Evolutionary conservation across 1,140 invertebrate genomes (phyloP).

Genomic region (Apis laboriosa): DNA sequence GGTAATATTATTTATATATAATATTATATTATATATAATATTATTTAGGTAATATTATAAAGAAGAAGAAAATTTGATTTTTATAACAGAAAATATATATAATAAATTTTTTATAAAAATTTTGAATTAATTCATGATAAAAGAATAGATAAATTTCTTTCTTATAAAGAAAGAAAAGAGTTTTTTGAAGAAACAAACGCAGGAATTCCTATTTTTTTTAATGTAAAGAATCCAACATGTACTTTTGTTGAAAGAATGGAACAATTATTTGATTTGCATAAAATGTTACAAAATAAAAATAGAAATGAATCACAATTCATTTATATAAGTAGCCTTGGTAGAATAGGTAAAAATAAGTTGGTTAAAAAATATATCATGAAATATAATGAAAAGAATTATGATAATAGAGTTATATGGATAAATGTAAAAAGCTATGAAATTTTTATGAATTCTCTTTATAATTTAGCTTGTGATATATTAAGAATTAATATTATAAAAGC

Average conservation of each 20-base stretch:
- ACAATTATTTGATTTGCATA: not conserved
- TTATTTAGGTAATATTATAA: not conserved
- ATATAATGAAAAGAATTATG: not conserved
- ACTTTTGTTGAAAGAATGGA: not conserved
- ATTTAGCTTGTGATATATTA: not conserved
- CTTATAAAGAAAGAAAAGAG: not conserved
- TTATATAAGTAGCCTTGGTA: not conserved
- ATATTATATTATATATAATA: no score
- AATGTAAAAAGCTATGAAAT: not conserved
- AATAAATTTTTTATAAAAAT: not conserved
- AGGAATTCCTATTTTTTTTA: not conserved
- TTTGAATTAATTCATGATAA: not conserved
- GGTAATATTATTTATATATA: no score
- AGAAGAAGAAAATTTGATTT: not conserved
- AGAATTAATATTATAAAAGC: not conserved
- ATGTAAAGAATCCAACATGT: not conserved
- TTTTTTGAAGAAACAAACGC: not conserved
- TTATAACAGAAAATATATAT: not conserved
- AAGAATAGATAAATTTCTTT: not conserved
- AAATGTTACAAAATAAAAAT: not conserved
- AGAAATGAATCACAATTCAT: not conserved
- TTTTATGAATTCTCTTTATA: not conserved
- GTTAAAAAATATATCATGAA: not conserved
- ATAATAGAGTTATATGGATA: not conserved
- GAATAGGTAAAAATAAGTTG: not conserved